Evolutionary conservation across 2,113 vertebrate genomes (phyloP).

Genomic region (Rhea americana): DNA sequence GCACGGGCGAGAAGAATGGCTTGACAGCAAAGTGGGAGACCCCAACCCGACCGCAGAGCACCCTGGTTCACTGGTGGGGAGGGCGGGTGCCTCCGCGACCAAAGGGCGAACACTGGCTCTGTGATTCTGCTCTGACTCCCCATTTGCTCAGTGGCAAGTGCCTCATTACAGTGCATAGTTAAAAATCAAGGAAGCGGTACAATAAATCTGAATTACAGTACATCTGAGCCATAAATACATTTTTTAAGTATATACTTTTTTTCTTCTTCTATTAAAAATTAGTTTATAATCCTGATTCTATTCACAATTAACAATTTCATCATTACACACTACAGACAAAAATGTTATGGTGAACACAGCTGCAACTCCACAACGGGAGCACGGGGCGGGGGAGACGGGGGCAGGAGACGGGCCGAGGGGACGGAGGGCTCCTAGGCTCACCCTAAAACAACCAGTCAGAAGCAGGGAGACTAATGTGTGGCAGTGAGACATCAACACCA

Average conservation of each 20-base stretch:
- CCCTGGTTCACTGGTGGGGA: neutral
- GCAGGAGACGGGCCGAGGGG: neutral
- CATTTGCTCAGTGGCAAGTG: constrained; percentile 79
- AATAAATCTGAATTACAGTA: constrained; percentile 86
- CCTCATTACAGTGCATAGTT: constrained; percentile 98
- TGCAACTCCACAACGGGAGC: constrained; percentile 76
- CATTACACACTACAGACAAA: constrained; percentile 82
- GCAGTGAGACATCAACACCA: constrained; percentile 84
- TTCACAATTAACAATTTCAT: constrained; percentile 84
- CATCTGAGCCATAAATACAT: constrained; percentile 86
- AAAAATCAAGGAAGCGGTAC: constrained; percentile 95
- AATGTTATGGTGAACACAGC: constrained; percentile 82
- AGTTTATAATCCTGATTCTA: constrained; percentile 86
- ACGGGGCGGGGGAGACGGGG: neutral
- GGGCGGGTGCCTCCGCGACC: neutral
- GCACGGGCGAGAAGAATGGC: constrained; percentile 23
- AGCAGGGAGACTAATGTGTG: constrained; percentile 77
- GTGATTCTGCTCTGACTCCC: constrained; percentile 58
- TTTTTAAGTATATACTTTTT: constrained; percentile 83
- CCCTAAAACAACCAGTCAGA: constrained; percentile 83
- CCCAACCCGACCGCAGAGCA: fast-evolving
- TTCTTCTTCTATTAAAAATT: constrained; percentile 82
- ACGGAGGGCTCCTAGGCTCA: constrained; percentile 71
- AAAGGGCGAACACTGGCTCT: neutral
- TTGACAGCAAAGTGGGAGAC: constrained; percentile 32